Evolutionary conservation across 2,113 vertebrate species (phyloP), one percentile per base, ranked within the genome.

Genomic region (Phalacrocorax carbo): DNA sequence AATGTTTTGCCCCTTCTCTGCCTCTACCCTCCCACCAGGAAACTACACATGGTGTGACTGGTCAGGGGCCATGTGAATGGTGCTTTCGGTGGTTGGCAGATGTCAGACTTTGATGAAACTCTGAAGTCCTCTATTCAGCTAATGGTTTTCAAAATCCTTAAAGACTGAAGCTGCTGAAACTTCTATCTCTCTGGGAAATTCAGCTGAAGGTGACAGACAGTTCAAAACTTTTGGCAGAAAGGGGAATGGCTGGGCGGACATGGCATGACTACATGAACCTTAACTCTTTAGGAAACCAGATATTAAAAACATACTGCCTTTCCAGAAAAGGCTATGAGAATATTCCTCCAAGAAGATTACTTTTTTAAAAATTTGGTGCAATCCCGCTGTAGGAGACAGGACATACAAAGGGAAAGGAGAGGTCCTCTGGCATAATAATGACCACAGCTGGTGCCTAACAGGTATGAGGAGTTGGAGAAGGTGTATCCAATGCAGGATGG

Each of bases 11-110:
- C 27, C 65, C 14, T 54, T 36, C 36, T 58, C 51, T 73, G 26
- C 18, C 32, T 57, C 36, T 73, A 5, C 25, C 25, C 23, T 73
- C 36, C 51, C 51, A 57, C 25, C n/a, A 42, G 20, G 25, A 62
- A 25, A 65, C n/a, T 55, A 26, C 36, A 26, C 1, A 2, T 26
- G 44, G 30, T 32, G 14, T 66, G 26, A 58, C 30, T 17, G 49
- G 49, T 16, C 42, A 65, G 42, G 21, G 36, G 13, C 51, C 40
- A 21, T 17, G 11, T 3, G 4, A 72, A 49, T 12, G 32, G 12
- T 26, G 44, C 36, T 44, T 22, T 48, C 19, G 30, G 38, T 6
- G 16, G 15, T 23, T 0, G 0, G 46, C 32, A 60, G 15, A 29
- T 44, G 15, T 23, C 61, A 60, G 71, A 34, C 17, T 42, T 11